A percentile compares a stretch with the other conserved stretches of the same genome.
Evolutionary conservation across 2,113 vertebrate species (phyloP).

Genomic region (Menura novaehollandiae): DNA sequence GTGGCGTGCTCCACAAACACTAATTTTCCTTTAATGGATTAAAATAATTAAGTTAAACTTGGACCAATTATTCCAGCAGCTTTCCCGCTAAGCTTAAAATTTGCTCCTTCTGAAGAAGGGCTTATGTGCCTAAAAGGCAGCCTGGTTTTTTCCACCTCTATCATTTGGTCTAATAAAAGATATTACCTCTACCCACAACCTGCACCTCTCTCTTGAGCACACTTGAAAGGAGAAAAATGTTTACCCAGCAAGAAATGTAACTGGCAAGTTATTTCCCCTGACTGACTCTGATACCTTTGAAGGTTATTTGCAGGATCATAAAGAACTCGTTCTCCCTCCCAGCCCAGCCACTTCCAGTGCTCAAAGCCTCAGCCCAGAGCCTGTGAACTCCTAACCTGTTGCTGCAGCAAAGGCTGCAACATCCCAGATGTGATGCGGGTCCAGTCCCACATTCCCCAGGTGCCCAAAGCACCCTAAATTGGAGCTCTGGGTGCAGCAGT

Average conservation of each 20-base stretch:
- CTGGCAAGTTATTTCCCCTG: constrained; percentile 43
- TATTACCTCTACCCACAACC: neutral
- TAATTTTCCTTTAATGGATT: neutral
- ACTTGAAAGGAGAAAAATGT: constrained; percentile 43
- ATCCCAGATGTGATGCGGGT: neutral
- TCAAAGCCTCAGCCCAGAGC: neutral
- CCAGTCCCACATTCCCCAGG: neutral
- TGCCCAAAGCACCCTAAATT: neutral
- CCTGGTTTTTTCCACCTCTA: neutral
- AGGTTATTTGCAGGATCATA: constrained; percentile 27
- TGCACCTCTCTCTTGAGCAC: constrained; percentile 30
- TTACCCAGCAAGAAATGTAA: constrained; percentile 28
- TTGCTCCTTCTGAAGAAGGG: neutral
- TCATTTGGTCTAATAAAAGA: constrained; percentile 46
- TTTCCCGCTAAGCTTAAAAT: neutral
- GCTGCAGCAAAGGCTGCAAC: neutral
- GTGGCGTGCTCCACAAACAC: neutral
- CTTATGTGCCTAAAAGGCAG: neutral
- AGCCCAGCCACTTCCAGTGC: neutral
- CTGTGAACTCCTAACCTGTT: neutral
- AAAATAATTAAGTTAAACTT: constrained; percentile 5
- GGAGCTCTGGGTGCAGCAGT: neutral
- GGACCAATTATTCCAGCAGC: neutral
- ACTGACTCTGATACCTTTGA: neutral
- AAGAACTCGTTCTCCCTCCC: constrained; percentile 19